Evolutionary conservation across 2,113 vertebrate genomes (phyloP).

Genomic region (Rhinolophus ferrumequinum): DNA sequence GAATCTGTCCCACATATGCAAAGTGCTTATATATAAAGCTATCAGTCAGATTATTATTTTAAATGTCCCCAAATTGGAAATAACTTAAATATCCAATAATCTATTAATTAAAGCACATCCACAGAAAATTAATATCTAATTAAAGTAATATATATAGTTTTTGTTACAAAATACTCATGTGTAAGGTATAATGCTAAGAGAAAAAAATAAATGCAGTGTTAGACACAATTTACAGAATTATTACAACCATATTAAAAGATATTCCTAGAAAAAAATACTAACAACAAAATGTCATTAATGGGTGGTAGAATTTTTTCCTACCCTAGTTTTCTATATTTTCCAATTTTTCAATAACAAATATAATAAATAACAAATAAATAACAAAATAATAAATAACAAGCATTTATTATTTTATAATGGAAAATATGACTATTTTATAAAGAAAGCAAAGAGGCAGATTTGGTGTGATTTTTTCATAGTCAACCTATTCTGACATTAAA

Average conservation of each 20-base stretch:
- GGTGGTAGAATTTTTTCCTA: background rate
- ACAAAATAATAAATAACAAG: too few relatives aligned
- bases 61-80: background rate
- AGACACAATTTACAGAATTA: background rate
- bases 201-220: background rate
- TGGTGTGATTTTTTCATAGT: slow-evolving; percentile 44
- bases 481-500: background rate
- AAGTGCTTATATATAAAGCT: background rate
- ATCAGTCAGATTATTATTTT: slow-evolving; percentile 17
- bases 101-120: background rate
- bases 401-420: slow-evolving; percentile 22
- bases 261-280: slow-evolving; percentile 1
- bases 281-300: background rate
- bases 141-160: slow-evolving; percentile 3
- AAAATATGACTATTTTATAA: slow-evolving; percentile 1
- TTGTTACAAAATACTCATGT: background rate
- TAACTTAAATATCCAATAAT: background rate
- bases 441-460: background rate
- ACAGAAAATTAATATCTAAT: background rate
- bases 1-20: background rate
- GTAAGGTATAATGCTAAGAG: slow-evolving; percentile 5
- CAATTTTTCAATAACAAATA: slow-evolving; percentile 4
- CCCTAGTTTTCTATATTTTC: slow-evolving; percentile 25
- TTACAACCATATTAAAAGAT: background rate
- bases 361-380: too few relatives aligned